phyloP scores from a whole-genome alignment of 2,888 invertebrate species.

The Drosophila bunnanda region DNA sequence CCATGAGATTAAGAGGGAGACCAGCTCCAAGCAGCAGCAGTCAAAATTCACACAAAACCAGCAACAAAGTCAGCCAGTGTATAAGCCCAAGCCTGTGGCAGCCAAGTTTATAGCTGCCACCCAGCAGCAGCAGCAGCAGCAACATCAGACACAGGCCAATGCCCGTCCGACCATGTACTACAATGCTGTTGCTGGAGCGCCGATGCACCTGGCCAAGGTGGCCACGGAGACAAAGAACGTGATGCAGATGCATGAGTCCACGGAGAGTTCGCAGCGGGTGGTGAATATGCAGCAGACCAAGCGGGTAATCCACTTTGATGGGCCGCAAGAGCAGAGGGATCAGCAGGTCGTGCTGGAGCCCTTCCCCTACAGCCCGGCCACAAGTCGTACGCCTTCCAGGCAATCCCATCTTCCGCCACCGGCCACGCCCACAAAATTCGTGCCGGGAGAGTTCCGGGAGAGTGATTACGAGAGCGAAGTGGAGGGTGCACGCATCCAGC shows the following conservation, averaged over 20 bases:
- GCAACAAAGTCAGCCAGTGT: slow-evolving; percentile 83
- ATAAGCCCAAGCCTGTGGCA: slow-evolving; percentile 86
- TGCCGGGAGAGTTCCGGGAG: slow-evolving; percentile 88
- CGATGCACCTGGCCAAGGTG: slow-evolving; percentile 87
- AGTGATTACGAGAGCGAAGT: slow-evolving; percentile 90
- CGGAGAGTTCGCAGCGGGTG: slow-evolving; percentile 87
- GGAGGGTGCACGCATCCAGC: slow-evolving; percentile 87
- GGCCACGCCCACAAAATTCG: slow-evolving; percentile 88
- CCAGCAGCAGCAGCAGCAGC: slow-evolving; percentile 81
- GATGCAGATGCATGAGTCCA: slow-evolving; percentile 90
- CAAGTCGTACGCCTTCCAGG: slow-evolving; percentile 82
- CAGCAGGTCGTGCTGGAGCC: slow-evolving; percentile 81
- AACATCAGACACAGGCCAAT: slow-evolving; percentile 83
- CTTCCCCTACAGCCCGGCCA: slow-evolving; percentile 85
- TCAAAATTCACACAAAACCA: slow-evolving; percentile 51
- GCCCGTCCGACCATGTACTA: slow-evolving; percentile 86
- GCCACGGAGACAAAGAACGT: slow-evolving; percentile 89
- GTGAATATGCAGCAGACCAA: slow-evolving; percentile 90
- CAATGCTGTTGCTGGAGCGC: slow-evolving; percentile 86
- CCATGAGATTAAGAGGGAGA: slow-evolving; percentile 76
- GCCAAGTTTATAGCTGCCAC: slow-evolving; percentile 84
- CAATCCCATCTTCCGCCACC: slow-evolving; percentile 85
- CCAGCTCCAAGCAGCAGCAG: slow-evolving; percentile 61
- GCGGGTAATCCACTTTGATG: slow-evolving; percentile 88
- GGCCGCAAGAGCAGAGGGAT: slow-evolving; percentile 83